Conservation (phyloP, 2,113 vertebrate species). For the Chitala chitala region DNA sequence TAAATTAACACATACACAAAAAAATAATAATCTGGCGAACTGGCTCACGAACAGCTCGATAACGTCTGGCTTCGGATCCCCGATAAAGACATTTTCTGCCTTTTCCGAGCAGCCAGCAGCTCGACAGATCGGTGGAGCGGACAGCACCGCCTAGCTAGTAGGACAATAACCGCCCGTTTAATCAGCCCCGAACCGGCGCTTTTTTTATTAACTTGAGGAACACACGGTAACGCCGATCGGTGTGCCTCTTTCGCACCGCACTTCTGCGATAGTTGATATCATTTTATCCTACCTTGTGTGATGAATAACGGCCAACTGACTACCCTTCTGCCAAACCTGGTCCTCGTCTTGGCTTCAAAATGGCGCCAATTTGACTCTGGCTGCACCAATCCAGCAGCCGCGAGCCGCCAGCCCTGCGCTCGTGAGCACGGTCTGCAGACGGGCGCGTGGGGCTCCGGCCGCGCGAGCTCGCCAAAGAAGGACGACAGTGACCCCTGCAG, state of each 20-base stretch:
- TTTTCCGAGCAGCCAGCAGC: background rate
- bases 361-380: slow-evolving; percentile 88
- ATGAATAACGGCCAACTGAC: slow-evolving; percentile 65
- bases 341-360: slow-evolving; percentile 89
- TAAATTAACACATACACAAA: no score
- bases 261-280: background rate
- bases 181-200: background rate
- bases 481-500: slow-evolving; percentile 30
- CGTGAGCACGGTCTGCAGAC: slow-evolving; percentile 68
- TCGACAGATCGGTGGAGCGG: slow-evolving; percentile 39
- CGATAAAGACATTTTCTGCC: background rate
- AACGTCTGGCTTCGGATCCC: background rate
- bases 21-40: no score
- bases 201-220: background rate
- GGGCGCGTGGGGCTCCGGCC: background rate
- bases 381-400: slow-evolving; percentile 65
- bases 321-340: slow-evolving; percentile 71
- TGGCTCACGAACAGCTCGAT: background rate
- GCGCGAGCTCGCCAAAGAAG: background rate
- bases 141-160: slow-evolving; percentile 35
- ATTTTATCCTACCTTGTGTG: slow-evolving; percentile 56
- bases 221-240: background rate
- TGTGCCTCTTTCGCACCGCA: background rate
- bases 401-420: slow-evolving; percentile 35
- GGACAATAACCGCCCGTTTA: background rate